Evolutionary conservation across 2,113 vertebrate species (phyloP).

Genomic region (Hypomesus transpacificus): DNA sequence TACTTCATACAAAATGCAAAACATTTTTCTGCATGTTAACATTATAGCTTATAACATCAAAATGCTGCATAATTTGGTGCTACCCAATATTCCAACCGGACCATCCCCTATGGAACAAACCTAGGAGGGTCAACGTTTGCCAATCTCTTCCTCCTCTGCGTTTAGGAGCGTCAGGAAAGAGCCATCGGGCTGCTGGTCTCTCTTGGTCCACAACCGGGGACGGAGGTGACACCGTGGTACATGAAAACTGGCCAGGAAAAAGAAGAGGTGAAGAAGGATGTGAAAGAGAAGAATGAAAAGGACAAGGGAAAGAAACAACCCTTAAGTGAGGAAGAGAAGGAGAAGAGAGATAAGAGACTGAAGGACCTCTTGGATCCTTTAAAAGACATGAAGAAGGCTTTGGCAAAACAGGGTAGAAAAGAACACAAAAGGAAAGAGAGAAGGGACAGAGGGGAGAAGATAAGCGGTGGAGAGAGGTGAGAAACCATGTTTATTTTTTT

Average conservation of each 20-base stretch:
- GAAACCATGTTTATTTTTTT: background rate
- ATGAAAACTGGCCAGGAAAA: constrained; percentile 65
- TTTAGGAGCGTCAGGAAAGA: constrained; percentile 82
- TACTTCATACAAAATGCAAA: background rate
- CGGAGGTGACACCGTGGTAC: constrained; percentile 85
- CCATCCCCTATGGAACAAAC: no score
- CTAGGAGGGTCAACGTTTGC: no score
- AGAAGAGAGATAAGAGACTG: constrained; percentile 67
- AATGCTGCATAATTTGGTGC: no score
- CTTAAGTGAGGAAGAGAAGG: constrained; percentile 67
- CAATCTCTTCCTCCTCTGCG: no score
- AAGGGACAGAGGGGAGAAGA: constrained; percentile 38
- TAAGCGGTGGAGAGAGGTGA: constrained; percentile 59
- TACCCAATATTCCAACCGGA: no score
- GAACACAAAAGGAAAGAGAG: constrained; percentile 55
- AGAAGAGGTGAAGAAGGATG: constrained; percentile 32
- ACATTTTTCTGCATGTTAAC: no score
- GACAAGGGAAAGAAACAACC: constrained; percentile 65
- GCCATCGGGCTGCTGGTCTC: constrained; percentile 85
- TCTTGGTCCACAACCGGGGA: constrained; percentile 80
- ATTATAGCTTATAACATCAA: no score
- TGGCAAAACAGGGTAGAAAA: constrained; percentile 55
- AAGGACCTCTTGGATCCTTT: constrained; percentile 69
- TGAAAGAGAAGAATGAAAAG: constrained; percentile 33
- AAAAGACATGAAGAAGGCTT: constrained; percentile 69